These are phyloP conservation scores for Macroteleia sp. DNA, from an alignment of 2,888 invertebrate species.

Conservation along the genomic window DNA sequence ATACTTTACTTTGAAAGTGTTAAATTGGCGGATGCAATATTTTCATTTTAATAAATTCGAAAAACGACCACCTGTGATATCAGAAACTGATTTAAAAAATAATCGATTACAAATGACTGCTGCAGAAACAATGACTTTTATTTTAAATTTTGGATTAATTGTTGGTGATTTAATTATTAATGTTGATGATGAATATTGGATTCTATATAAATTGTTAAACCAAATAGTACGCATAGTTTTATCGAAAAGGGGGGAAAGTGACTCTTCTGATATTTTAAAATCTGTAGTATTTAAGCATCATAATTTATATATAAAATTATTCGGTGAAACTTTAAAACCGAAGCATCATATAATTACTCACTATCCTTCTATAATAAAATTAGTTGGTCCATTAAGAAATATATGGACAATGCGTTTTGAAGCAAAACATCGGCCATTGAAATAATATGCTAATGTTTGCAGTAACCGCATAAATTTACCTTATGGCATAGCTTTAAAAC, in stretches of 20 bases:
- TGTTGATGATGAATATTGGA: constrained; percentile 4
- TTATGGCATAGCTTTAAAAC: too few species aligned
- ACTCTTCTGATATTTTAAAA: neutral
- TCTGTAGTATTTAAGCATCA: too few species aligned
- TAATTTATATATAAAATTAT: too few species aligned
- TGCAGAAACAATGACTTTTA: constrained; percentile 14
- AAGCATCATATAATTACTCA: too few species aligned
- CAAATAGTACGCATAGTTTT: neutral
- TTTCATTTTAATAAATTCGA: constrained; percentile 26
- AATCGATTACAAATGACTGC: constrained; percentile 11
- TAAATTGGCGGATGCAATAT: constrained; percentile 51
- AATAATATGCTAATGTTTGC: too few species aligned
- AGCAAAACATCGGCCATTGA: neutral
- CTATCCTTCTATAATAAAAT: too few species aligned
- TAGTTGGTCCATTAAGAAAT: too few species aligned
- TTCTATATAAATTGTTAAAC: constrained; percentile 10
- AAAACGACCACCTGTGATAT: constrained; percentile 4
- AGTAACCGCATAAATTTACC: too few species aligned
- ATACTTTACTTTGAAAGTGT: constrained; percentile 36
- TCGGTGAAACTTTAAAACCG: too few species aligned
- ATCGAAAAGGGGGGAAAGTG: neutral
- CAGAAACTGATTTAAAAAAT: constrained; percentile 3
- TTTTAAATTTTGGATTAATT: constrained; percentile 7
- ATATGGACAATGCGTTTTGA: constrained; percentile 5
- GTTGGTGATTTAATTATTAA: constrained; percentile 10